Conservation (phyloP, 1,140 invertebrate genomes). For the Drosophila miranda region DNA sequence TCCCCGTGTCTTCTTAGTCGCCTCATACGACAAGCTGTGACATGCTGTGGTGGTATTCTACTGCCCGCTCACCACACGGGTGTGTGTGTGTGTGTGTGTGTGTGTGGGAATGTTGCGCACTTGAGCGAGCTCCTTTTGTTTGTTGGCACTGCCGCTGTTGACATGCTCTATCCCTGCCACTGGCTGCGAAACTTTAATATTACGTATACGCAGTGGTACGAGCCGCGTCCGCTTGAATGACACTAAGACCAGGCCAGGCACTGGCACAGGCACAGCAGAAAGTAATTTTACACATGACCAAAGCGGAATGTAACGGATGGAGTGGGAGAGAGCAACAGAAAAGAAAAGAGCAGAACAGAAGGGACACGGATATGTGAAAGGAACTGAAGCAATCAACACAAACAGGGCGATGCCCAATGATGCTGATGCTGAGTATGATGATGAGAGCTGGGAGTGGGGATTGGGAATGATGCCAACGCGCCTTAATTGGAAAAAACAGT, state of each 20-base stretch:
- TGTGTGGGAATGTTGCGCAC: conserved; percentile 28
- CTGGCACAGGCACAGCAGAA: conserved; percentile 10
- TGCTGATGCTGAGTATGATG: neutral
- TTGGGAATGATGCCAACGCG: conserved; percentile 4
- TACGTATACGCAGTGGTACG: conserved; percentile 56
- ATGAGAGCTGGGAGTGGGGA: neutral
- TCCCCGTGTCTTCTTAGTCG: no score
- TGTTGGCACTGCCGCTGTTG: conserved; percentile 44
- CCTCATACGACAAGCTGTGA: no score
- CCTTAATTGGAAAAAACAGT: conserved; percentile 39
- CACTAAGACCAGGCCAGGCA: conserved; percentile 28
- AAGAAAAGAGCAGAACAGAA: conserved; percentile 9
- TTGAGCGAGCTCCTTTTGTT: conserved; percentile 53
- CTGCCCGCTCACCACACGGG: no score
- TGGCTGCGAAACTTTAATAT: conserved; percentile 54
- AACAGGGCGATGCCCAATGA: conserved; percentile 43
- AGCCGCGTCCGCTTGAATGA: conserved; percentile 43
- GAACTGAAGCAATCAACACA: conserved; percentile 53
- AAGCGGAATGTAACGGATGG: conserved; percentile 32
- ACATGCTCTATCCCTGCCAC: conserved; percentile 38
- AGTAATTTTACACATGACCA: conserved; percentile 74
- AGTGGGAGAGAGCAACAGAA: conserved; percentile 6
- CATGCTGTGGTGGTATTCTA: no score
- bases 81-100: conserved; percentile 17
- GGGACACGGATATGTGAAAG: conserved; percentile 43